Percentiles rank a stretch among this genome's conserved stretches.
Evolutionary conservation across 2,888 invertebrate genomes (phyloP).

Genomic region (Torymus auratus): DNA sequence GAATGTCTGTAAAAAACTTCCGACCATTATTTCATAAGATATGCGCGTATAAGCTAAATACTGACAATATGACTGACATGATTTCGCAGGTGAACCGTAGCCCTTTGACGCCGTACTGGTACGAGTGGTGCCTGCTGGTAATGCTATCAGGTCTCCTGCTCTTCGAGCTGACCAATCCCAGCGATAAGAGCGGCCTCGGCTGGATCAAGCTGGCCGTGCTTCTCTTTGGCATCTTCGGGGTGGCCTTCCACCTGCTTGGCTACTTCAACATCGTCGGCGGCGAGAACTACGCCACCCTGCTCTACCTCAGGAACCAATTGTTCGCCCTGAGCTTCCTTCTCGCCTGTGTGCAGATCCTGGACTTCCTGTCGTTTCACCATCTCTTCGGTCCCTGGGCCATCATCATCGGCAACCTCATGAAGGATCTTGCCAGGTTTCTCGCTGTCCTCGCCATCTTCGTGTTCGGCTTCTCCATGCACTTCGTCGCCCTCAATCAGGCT

Average conservation of each 20-base stretch:
- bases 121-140: slow-evolving; percentile 95
- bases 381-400: slow-evolving; percentile 99
- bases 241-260: slow-evolving; percentile 91
- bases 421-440: slow-evolving; percentile 96
- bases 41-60: too few relatives aligned
- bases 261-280: slow-evolving; percentile 82
- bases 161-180: slow-evolving; percentile 97
- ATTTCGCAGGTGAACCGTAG: slow-evolving; percentile 67
- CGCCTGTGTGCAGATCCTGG: slow-evolving; percentile 97
- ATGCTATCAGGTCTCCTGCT: slow-evolving; percentile 96
- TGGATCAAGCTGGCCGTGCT: slow-evolving; percentile 94
- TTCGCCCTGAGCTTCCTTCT: slow-evolving; percentile 96
- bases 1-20: too few relatives aligned
- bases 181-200: slow-evolving; percentile 97
- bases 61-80: too few relatives aligned
- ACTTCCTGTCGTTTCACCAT: slow-evolving; percentile 99
- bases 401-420: slow-evolving; percentile 96
- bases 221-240: slow-evolving; percentile 92
- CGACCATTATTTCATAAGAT: too few relatives aligned
- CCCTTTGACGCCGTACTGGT: slow-evolving; percentile 92
- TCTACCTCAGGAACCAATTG: slow-evolving; percentile 97
- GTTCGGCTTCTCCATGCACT: slow-evolving; percentile 98
- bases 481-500: slow-evolving; percentile 97
- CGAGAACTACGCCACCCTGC: slow-evolving; percentile 88
- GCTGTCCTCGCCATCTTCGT: slow-evolving; percentile 99